Conservation (phyloP, 2,113 vertebrate species). For the Neoarius graeffei region DNA sequence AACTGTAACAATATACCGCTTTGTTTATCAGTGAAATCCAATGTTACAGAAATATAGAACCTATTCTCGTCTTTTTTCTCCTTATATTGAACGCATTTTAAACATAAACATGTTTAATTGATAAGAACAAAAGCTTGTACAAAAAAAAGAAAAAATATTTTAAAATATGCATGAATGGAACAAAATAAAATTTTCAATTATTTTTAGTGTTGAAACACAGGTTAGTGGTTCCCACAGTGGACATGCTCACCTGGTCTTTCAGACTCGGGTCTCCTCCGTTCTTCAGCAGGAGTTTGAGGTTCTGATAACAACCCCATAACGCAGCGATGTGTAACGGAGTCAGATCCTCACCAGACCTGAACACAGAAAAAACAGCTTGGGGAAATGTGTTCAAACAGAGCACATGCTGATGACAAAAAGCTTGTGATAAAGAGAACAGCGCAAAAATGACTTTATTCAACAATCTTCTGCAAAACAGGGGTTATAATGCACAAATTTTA, state of each 20-base stretch:
- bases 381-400: not conserved
- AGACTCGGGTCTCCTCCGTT: conserved; percentile 71
- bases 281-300: conserved; percentile 73
- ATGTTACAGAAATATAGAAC: not conserved
- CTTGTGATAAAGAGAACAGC: not conserved
- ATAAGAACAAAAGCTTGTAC: not conserved
- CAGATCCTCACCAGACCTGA: conserved; percentile 71
- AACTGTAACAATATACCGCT: too few relatives aligned
- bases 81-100: not conserved
- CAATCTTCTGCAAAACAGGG: not conserved
- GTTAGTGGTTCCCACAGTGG: not conserved
- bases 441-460: not conserved
- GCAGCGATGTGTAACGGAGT: conserved; percentile 79
- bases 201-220: not conserved
- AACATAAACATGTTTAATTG: not conserved
- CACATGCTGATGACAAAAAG: not conserved
- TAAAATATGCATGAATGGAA: not conserved
- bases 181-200: not conserved
- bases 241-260: conserved; percentile 70
- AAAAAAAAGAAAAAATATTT: not conserved
- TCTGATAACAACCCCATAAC: conserved; percentile 77
- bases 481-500: not conserved
- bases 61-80: not conserved
- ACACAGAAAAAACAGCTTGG: not conserved
- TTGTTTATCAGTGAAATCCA: not conserved